phyloP scores from a whole-genome alignment of 2,113 vertebrate genomes.

The Microtus oregoni region DNA sequence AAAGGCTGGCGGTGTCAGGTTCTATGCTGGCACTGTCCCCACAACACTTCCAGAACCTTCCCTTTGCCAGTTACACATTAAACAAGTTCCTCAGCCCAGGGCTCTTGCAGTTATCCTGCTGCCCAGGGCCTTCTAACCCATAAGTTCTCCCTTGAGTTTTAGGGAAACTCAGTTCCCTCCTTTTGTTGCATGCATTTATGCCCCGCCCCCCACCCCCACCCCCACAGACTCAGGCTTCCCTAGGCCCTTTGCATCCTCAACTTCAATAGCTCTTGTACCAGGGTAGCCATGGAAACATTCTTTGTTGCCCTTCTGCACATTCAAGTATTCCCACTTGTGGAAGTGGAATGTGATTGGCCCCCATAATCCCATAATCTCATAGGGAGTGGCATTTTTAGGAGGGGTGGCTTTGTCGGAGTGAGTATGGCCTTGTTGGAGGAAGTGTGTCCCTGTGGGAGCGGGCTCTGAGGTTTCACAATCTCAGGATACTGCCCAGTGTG shows the following conservation, averaged over 20 bases:
- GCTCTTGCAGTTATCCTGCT: background rate
- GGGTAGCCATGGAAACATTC: background rate
- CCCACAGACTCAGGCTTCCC: background rate
- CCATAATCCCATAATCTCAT: no score
- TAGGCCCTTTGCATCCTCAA: background rate
- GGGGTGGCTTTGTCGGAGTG: no score
- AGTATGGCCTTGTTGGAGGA: no score
- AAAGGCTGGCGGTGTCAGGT: background rate
- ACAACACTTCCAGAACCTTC: slow-evolving; percentile 53
- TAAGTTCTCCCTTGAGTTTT: background rate
- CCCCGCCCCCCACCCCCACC: background rate
- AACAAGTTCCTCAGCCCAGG: background rate
- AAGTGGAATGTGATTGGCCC: no score
- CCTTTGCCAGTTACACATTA: slow-evolving; percentile 42
- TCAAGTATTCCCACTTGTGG: background rate
- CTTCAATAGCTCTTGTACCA: background rate
- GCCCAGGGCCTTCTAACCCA: background rate
- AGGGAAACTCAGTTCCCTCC: background rate
- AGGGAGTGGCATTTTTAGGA: no score
- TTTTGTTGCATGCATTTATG: background rate
- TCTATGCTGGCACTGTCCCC: background rate
- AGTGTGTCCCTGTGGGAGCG: no score
- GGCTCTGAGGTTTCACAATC: no score
- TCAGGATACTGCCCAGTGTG: no score
- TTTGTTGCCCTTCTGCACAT: background rate